These are phyloP conservation scores for Zele albiditarsus DNA, from an alignment of 2,888 invertebrate species.

Conservation along the genomic window DNA sequence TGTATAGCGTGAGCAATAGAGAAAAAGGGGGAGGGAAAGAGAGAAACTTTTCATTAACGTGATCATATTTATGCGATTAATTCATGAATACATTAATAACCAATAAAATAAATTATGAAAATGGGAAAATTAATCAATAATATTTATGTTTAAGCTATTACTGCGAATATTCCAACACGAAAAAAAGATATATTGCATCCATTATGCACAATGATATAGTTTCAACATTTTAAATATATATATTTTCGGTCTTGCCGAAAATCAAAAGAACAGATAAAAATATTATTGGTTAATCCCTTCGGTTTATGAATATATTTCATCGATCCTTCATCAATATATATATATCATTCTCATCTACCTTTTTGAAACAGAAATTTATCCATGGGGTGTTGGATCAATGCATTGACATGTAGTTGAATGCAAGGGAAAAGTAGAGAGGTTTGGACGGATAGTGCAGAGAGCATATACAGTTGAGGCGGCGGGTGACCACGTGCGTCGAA, in stretches of 20 bases:
- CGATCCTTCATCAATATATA: no score
- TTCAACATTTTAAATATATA: no score
- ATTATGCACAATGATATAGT: no score
- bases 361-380: neutral
- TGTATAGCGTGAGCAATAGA: conserved; percentile 11
- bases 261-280: no score
- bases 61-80: conserved; percentile 36
- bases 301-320: no score
- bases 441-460: neutral
- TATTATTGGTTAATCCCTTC: no score
- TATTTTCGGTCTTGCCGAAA: neutral
- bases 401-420: conserved; percentile 45
- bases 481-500: conserved; percentile 65
- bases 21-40: no score
- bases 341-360: neutral
- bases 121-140: conserved; percentile 9
- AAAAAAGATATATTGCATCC: no score
- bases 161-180: no score
- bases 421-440: neutral
- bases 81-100: neutral
- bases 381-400: conserved; percentile 43
- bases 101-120: neutral
- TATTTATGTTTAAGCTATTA: no score
- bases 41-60: conserved; percentile 69
- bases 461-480: neutral